Conservation (phyloP, 1,140 invertebrate species). For the Drosophila sucinea region DNA sequence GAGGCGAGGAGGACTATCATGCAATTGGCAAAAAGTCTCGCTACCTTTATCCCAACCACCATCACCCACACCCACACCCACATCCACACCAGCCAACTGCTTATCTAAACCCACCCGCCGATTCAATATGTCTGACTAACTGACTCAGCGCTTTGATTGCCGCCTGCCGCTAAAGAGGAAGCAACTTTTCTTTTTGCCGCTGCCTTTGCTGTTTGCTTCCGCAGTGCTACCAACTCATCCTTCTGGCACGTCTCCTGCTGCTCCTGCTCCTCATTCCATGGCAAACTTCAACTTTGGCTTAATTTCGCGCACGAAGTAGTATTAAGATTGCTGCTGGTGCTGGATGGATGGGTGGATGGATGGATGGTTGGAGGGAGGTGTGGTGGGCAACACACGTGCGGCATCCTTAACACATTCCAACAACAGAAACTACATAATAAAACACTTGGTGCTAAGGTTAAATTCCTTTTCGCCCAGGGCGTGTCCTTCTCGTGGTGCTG, state of each 20-base stretch:
- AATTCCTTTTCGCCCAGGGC: constrained; percentile 52
- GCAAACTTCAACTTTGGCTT: constrained; percentile 73
- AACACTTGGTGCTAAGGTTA: constrained; percentile 78
- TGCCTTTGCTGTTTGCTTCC: constrained; percentile 69
- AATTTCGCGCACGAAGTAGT: constrained; percentile 77
- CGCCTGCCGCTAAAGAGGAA: constrained; percentile 53
- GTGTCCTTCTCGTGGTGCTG: neutral
- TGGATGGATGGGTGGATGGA: too few species aligned
- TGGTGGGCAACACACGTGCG: constrained; percentile 33
- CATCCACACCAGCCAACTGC: constrained; percentile 5
- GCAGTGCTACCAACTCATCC: constrained; percentile 19
- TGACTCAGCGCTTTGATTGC: constrained; percentile 80
- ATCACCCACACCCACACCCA: neutral
- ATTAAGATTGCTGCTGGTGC: constrained; percentile 14
- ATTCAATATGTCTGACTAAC: constrained; percentile 80
- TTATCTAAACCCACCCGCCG: constrained; percentile 43
- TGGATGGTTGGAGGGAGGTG: neutral
- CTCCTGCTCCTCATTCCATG: neutral
- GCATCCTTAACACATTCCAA: constrained; percentile 69
- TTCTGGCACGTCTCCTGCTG: neutral
- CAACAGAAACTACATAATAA: constrained; percentile 73
- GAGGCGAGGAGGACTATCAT: constrained; percentile 35
- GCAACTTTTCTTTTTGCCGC: constrained; percentile 70
- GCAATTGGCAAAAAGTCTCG: constrained; percentile 55
- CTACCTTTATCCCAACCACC: neutral